phyloP scores from a whole-genome alignment of 2,888 invertebrate species.

The Operophtera brumata region DNA sequence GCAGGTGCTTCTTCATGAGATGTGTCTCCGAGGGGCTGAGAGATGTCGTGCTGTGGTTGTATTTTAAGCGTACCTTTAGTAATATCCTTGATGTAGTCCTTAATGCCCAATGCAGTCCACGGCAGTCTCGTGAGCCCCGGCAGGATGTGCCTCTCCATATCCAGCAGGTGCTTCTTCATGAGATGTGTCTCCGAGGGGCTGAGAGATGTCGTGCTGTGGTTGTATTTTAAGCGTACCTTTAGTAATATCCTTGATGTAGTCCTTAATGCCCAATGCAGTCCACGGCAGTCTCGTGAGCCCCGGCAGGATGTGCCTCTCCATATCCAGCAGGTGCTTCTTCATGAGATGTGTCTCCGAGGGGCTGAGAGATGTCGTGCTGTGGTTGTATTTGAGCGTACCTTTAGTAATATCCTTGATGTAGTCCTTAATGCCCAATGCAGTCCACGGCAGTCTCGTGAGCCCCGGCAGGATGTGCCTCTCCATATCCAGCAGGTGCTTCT shows the following conservation, averaged over 20 bases:
- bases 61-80: too few relatives aligned
- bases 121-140: constrained; percentile 91
- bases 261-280: constrained; percentile 90
- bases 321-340: constrained; percentile 84
- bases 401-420: constrained; percentile 80
- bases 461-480: constrained; percentile 91
- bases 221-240: constrained; percentile 85
- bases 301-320: constrained; percentile 88
- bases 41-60: constrained; percentile 83
- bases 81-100: constrained; percentile 83
- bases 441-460: constrained; percentile 91
- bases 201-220: constrained; percentile 82
- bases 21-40: constrained; percentile 87
- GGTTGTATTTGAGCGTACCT: constrained; percentile 86
- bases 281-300: constrained; percentile 92
- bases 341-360: constrained; percentile 86
- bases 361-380: constrained; percentile 82
- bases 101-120: constrained; percentile 92
- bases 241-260: constrained; percentile 81
- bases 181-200: constrained; percentile 87
- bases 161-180: constrained; percentile 84
- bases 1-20: constrained; percentile 84
- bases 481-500: constrained; percentile 84
- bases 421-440: constrained; percentile 89
- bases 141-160: constrained; percentile 87